Evolutionary conservation across 2,797 vertebrate species (phyloP).

Genomic region (Pseudochirops cupreus): DNA sequence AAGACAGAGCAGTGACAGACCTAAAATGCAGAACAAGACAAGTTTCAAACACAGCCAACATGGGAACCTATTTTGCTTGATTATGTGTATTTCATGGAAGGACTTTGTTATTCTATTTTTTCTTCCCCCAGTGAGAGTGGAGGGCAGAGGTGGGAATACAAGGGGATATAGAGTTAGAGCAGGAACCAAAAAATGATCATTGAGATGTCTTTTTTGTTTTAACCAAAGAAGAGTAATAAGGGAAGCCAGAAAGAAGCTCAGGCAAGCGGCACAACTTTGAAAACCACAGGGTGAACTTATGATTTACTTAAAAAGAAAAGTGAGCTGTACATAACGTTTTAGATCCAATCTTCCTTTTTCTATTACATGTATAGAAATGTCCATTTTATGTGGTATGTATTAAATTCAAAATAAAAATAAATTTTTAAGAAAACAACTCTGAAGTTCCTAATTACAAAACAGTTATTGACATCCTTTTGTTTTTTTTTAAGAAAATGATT

Average conservation of each 20-base stretch:
- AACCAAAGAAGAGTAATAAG: background rate
- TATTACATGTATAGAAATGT: background rate
- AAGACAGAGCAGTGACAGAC: background rate
- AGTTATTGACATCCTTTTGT: background rate
- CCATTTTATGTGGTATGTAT: background rate
- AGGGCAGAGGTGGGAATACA: background rate
- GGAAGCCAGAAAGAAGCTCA: background rate
- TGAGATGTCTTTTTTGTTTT: background rate
- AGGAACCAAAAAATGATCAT: background rate
- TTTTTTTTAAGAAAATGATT: background rate
- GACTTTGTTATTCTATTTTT: background rate
- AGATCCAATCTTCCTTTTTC: background rate
- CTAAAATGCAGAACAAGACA: background rate
- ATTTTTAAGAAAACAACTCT: background rate
- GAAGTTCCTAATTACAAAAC: background rate
- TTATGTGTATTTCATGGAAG: background rate
- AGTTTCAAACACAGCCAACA: background rate
- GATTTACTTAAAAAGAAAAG: background rate
- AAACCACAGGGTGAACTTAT: background rate
- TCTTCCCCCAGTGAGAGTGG: background rate
- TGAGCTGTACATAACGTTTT: background rate
- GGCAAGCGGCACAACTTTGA: background rate
- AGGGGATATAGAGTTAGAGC: background rate
- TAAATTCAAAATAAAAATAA: background rate
- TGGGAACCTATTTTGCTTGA: background rate